Percentiles rank a stretch among this genome's conserved stretches.
phyloP scores from a whole-genome alignment of 2,797 vertebrate genomes.

The Tinamus major region DNA sequence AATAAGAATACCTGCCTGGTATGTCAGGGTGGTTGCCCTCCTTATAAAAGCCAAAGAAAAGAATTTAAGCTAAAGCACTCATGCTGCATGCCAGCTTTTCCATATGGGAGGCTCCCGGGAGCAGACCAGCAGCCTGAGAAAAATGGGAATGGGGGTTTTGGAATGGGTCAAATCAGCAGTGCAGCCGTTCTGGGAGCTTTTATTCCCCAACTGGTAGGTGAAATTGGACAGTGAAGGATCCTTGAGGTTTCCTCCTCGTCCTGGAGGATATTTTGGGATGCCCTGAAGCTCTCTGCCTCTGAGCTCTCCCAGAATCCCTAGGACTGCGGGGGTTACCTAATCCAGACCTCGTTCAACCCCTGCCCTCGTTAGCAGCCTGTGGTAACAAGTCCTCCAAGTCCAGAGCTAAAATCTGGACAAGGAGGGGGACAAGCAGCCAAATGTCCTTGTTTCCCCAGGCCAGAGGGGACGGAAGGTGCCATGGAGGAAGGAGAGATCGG shows the following conservation, averaged over 20 bases:
- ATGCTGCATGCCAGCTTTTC: not conserved
- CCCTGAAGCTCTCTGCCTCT: not conserved
- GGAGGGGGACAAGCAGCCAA: not conserved
- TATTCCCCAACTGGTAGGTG: not conserved
- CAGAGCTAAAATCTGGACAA: not conserved
- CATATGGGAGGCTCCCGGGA: not conserved
- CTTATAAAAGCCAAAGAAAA: not conserved
- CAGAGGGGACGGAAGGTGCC: not conserved
- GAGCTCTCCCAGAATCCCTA: not conserved
- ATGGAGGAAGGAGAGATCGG: not conserved
- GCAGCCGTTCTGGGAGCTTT: not conserved
- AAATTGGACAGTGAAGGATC: not conserved
- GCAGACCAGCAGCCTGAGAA: not conserved
- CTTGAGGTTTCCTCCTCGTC: not conserved
- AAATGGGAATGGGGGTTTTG: not conserved
- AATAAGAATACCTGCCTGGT: accelerated
- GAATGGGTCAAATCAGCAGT: not conserved
- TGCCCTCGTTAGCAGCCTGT: conserved; percentile 2
- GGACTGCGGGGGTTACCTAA: not conserved
- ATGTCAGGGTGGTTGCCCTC: not conserved
- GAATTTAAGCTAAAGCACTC: not conserved
- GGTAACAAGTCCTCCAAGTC: not conserved
- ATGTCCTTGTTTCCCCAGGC: conserved; percentile 40
- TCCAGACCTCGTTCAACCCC: not conserved
- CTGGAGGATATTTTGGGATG: not conserved